Base-by-base conservation (phyloP, 1,140 invertebrate species). In the Lepeophtheirus salmonis region DNA sequence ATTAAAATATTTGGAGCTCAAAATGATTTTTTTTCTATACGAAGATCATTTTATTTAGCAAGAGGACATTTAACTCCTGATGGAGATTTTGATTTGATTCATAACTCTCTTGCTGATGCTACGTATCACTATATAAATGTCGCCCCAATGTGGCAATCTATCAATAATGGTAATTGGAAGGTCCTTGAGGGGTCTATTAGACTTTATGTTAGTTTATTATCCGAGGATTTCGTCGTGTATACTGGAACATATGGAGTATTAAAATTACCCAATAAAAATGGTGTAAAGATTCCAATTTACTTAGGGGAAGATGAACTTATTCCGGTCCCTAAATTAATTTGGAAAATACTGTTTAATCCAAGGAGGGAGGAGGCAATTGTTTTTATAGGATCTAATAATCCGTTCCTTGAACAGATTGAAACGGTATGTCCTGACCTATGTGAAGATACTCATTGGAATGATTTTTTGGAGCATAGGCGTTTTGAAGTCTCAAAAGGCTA, bases 131-230 rank as follows among this genome's bases (percentile, higher is more conserved):
- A 66, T 57, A 61, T 64, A 26, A 68, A 68, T 26, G 64, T 51
- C n/a, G 64, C 65, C 0, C 67, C 67, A 0, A 65, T 67, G 48
- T 68, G 65, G 64, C 67, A 68, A 50, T 51, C 63, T 13, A 62
- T 68, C 26, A 68, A 68, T 55, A 67, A 66, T 41, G 65, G 65
- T 14, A 68, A 68, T 58, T 68, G 67, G 67, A 99, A 98, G 73
- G 83, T 85, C 80, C 84, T 63, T 21, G 62, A 63, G 49, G 21
- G 1, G 22, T 30, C 56, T 25, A 50, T 63, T 4, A 48, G 62
- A 21, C 50, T 61, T 6, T 25, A 41, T 10, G 61, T 53, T n/a
- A 12, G n/a, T 10, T n/a, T 13, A 17, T 17, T 18, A 12, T 1
- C 21, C 6, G 23, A 13, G 12, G 6, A 58, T 23, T 20, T 62